These are phyloP conservation scores for Himalopsyche tibetana DNA, from an alignment of 2,888 invertebrate genomes.

Conservation along the genomic window DNA sequence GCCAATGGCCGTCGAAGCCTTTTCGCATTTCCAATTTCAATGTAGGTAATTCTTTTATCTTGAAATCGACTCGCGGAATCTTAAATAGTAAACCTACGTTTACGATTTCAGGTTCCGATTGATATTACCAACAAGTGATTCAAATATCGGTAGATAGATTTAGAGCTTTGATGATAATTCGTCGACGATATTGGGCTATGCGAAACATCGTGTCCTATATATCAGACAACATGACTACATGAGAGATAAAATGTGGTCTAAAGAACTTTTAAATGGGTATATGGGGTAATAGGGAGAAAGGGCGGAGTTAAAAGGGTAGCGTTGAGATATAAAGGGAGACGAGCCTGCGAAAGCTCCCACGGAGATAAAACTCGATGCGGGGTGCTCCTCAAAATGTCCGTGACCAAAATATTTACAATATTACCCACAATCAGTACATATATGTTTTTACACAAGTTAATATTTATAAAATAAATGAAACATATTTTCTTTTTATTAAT, in stretches of 20 bases:
- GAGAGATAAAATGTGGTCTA: slow-evolving; percentile 13
- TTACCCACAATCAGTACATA: neutral
- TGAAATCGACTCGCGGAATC: neutral
- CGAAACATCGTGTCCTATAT: neutral
- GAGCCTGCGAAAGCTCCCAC: slow-evolving; percentile 36
- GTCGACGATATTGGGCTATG: no score
- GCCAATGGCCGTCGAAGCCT: slow-evolving; percentile 35
- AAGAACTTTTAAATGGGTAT: slow-evolving; percentile 37
- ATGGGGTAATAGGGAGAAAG: slow-evolving; percentile 12
- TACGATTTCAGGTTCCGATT: neutral
- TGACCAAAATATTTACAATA: neutral
- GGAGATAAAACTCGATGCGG: slow-evolving; percentile 15
- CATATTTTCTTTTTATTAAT: no score
- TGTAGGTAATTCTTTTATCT: slow-evolving; percentile 27
- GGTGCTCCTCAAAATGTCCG: slow-evolving; percentile 17
- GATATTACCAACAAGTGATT: neutral
- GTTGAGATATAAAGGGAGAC: slow-evolving; percentile 23
- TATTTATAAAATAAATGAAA: no score
- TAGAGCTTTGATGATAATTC: no score
- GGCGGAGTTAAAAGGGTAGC: slow-evolving; percentile 24
- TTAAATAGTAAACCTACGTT: neutral
- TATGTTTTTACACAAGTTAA: no score
- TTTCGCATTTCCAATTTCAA: slow-evolving; percentile 18
- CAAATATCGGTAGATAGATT: neutral
- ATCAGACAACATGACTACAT: neutral